phyloP scores from a whole-genome alignment of 2,888 invertebrate species.

The Sturmia bella region DNA sequence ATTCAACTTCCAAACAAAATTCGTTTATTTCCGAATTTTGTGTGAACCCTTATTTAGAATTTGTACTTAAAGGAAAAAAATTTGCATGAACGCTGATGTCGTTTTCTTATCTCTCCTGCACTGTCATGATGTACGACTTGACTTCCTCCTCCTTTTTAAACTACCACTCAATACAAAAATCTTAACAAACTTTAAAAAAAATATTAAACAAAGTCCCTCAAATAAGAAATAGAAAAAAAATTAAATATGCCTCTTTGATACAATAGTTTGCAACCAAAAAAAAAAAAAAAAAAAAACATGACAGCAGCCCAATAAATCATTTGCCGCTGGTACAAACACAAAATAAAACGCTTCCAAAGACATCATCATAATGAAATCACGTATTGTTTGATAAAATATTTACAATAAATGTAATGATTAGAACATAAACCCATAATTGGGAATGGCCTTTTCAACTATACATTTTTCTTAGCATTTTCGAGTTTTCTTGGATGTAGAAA shows the following conservation, averaged over 20 bases:
- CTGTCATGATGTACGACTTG: slow-evolving; percentile 39
- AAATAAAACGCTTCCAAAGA: slow-evolving; percentile 7
- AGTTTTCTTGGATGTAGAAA: too few relatives aligned
- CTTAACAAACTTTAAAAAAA: slow-evolving; percentile 10
- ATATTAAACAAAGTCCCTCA: slow-evolving; percentile 16
- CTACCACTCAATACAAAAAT: slow-evolving; percentile 47
- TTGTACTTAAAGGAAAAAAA: slow-evolving; percentile 33
- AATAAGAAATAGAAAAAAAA: slow-evolving; percentile 37
- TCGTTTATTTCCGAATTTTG: slow-evolving; percentile 13
- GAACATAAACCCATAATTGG: neutral
- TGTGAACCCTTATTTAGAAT: too few relatives aligned
- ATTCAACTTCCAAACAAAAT: neutral
- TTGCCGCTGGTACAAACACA: slow-evolving; percentile 28
- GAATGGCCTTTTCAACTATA: neutral
- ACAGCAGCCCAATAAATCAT: slow-evolving; percentile 60
- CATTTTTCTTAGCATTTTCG: neutral
- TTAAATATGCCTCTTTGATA: slow-evolving; percentile 45
- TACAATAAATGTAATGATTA: slow-evolving; percentile 21
- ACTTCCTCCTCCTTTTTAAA: slow-evolving; percentile 26
- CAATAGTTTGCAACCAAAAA: slow-evolving; percentile 18
- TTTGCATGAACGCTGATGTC: slow-evolving; percentile 66
- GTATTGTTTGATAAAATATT: slow-evolving; percentile 17
- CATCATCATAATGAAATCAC: slow-evolving; percentile 48
- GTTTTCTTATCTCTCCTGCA: slow-evolving; percentile 56
- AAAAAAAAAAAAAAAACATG: slow-evolving; percentile 15